Evolutionary conservation across 2,797 vertebrate genomes (phyloP).

Genomic region (Sebastes glaucus): DNA sequence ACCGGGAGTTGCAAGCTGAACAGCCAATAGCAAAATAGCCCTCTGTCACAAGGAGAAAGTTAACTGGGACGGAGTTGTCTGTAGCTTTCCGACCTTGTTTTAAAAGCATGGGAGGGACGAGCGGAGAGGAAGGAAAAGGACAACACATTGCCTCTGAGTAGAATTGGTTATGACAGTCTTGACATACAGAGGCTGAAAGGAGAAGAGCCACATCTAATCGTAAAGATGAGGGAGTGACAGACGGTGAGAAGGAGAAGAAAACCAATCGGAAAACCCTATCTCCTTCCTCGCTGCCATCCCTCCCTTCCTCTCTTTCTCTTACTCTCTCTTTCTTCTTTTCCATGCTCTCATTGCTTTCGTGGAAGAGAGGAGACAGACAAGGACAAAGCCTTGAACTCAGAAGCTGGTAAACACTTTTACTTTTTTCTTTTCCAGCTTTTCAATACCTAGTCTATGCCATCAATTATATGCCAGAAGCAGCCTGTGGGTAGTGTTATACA

Average conservation of each 20-base stretch:
- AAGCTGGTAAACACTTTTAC: conserved; percentile 74
- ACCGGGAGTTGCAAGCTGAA: conserved; percentile 42
- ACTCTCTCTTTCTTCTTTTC: conserved; percentile 46
- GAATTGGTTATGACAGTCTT: conserved; percentile 30
- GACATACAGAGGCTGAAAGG: conserved; percentile 20
- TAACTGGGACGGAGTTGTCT: conserved; percentile 36
- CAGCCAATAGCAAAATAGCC: conserved; percentile 56
- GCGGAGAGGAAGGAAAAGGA: conserved; percentile 20
- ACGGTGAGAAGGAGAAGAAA: conserved; percentile 3
- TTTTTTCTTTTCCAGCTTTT: conserved; percentile 18
- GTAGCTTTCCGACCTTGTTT: conserved; percentile 18
- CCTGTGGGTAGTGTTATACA: not conserved
- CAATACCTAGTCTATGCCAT: conserved; percentile 6
- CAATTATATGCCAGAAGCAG: not conserved
- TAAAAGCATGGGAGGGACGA: conserved; percentile 34
- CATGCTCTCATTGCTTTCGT: conserved; percentile 64
- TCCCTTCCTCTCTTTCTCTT: conserved; percentile 36
- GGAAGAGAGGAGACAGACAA: conserved; percentile 76
- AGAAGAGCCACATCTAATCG: not conserved
- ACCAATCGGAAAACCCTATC: conserved; percentile 28
- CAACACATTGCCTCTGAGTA: conserved; percentile 10
- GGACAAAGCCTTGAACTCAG: conserved; percentile 78
- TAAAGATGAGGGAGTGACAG: conserved; percentile 5
- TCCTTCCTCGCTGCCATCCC: conserved; percentile 30
- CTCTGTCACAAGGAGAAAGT: conserved; percentile 44